A percentile compares a stretch with the other conserved stretches of the same genome.
phyloP scores from a whole-genome alignment of 1,140 invertebrate species.

The Drosophila punjabiensis region DNA sequence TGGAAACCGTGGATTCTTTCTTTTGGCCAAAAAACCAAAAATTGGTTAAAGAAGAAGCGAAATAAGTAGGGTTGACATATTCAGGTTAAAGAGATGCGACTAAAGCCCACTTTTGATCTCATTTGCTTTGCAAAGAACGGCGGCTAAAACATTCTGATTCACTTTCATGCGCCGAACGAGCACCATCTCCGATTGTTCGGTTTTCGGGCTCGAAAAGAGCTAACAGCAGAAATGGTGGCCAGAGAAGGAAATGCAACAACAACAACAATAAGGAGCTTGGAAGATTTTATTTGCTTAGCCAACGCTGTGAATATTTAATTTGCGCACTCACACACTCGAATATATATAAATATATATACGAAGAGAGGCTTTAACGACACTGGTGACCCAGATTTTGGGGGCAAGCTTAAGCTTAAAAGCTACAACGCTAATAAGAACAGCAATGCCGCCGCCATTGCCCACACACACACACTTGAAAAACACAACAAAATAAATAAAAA shows the following conservation, averaged over 20 bases:
- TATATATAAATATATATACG: conserved; percentile 31
- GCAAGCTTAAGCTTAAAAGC: conserved; percentile 70
- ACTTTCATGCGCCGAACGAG: conserved; percentile 75
- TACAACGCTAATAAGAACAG: conserved; percentile 78
- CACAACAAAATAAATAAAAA: conserved; percentile 13
- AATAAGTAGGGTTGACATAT: conserved; percentile 66
- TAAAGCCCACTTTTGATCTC: conserved; percentile 81
- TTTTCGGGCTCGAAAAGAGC: conserved; percentile 40
- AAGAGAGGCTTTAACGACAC: conserved; percentile 67
- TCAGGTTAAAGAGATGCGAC: conserved; percentile 80
- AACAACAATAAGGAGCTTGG: conserved; percentile 36
- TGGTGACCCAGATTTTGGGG: conserved; percentile 75
- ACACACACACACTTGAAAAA: conserved; percentile 60
- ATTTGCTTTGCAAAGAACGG: conserved; percentile 72
- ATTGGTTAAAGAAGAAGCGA: conserved; percentile 23
- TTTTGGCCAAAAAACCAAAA: conserved; percentile 44
- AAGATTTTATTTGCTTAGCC: conserved; percentile 82
- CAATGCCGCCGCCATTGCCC: conserved; percentile 66
- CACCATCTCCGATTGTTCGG: conserved; percentile 56
- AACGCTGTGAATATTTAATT: conserved; percentile 83
- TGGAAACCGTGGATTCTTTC: conserved; percentile 17
- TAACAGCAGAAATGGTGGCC: conserved; percentile 50
- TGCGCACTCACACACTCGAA: conserved; percentile 61
- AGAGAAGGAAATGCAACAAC: conserved; percentile 71
- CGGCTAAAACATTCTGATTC: conserved; percentile 74